These are phyloP conservation scores for Hirtodrosophila cameraria DNA, from an alignment of 2,888 invertebrate genomes.

Conservation along the genomic window DNA sequence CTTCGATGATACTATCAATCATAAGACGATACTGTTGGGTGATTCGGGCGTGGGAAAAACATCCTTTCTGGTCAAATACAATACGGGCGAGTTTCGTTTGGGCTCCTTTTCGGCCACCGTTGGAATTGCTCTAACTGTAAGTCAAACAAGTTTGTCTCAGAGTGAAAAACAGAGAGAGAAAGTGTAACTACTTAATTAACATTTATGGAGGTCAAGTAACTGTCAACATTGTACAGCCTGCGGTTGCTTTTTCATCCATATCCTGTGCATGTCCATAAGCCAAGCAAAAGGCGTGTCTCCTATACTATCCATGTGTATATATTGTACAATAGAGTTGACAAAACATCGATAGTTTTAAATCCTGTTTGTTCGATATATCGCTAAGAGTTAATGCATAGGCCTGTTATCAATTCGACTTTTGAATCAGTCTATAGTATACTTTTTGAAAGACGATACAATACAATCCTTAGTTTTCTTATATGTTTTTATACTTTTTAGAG, in stretches of 20 bases:
- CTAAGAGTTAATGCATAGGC: too few species aligned
- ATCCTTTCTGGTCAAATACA: slow-evolving; percentile 95
- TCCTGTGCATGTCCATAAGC: slow-evolving; percentile 20
- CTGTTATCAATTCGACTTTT: too few species aligned
- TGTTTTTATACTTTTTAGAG: too few species aligned
- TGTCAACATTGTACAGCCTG: neutral
- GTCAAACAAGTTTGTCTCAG: slow-evolving; percentile 83
- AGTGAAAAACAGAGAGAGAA: neutral
- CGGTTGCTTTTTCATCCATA: neutral
- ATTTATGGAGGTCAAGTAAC: too few species aligned
- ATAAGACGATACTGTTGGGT: slow-evolving; percentile 95
- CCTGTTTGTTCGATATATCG: too few species aligned
- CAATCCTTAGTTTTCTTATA: too few species aligned
- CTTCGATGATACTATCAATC: slow-evolving; percentile 86
- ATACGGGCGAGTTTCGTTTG: slow-evolving; percentile 95
- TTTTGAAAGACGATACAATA: too few species aligned
- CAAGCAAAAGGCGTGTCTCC: too few species aligned
- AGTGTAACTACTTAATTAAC: neutral
- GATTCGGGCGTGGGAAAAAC: slow-evolving; percentile 98
- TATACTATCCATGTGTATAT: too few species aligned
- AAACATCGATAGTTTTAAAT: too few species aligned
- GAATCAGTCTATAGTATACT: too few species aligned
- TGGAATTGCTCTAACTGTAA: slow-evolving; percentile 97
- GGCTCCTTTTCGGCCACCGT: slow-evolving; percentile 97
- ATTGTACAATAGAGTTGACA: too few species aligned